Conservation (phyloP, 2,888 invertebrate species). For the Strigamia crassipes region DNA sequence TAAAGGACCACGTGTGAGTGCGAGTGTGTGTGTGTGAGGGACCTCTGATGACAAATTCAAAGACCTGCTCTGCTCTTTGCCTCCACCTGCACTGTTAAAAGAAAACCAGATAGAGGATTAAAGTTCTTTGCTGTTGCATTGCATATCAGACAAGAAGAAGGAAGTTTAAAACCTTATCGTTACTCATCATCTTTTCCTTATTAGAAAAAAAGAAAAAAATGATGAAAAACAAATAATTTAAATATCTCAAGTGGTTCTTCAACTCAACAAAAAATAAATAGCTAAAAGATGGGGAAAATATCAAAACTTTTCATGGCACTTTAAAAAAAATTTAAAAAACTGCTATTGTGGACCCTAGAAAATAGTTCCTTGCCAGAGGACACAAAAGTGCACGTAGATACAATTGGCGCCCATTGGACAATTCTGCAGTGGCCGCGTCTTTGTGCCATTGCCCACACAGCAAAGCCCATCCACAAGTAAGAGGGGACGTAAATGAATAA, state of each 20-base stretch:
- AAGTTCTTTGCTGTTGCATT: not conserved
- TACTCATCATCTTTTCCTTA: constrained; percentile 36
- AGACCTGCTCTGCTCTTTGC: not conserved
- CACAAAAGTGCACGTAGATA: not conserved
- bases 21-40: not conserved
- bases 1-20: constrained; percentile 19
- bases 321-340: not conserved
- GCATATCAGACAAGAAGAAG: constrained; percentile 22
- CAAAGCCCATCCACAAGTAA: constrained; percentile 32
- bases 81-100: constrained; percentile 24
- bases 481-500: constrained; percentile 29
- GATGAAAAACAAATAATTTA: constrained; percentile 2
- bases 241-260: not conserved
- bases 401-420: constrained; percentile 30
- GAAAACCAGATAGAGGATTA: constrained; percentile 37
- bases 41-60: constrained; percentile 19
- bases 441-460: constrained; percentile 38
- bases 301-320: not conserved
- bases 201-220: not conserved
- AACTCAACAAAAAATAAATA: not conserved
- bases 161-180: constrained; percentile 38
- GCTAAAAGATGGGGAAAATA: no score
- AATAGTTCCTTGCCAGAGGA: not conserved
- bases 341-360: not conserved
- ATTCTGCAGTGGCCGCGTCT: not conserved